These are phyloP conservation scores for Oxyscelio sp. DNA, from an alignment of 2,888 invertebrate species.

Conservation along the genomic window DNA sequence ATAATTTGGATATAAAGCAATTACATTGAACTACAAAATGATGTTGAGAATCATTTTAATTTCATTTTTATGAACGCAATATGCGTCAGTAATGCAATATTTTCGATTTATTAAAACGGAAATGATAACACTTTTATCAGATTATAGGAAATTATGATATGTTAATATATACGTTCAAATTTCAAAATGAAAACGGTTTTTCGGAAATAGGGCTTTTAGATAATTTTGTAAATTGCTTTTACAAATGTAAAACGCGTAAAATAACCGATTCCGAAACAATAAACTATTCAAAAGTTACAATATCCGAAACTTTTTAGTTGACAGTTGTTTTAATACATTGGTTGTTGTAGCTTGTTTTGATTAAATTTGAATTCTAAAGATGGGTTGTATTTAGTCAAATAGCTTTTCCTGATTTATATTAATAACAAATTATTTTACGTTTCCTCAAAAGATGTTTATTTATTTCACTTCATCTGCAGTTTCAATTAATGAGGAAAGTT, in stretches of 20 bases:
- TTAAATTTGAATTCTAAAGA: not conserved
- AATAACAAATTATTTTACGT: not conserved
- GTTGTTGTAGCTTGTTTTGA: not conserved
- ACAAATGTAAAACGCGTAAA: not conserved
- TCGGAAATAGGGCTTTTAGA: not conserved
- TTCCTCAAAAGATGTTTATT: constrained; percentile 17
- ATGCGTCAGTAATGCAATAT: not conserved
- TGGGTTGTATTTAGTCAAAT: constrained; percentile 6
- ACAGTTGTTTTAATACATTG: not conserved
- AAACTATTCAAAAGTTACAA: not conserved
- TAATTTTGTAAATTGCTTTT: constrained; percentile 2
- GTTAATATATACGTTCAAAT: not conserved
- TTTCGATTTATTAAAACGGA: constrained; percentile 3
- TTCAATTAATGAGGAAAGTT: constrained; percentile 33
- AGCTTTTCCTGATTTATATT: not conserved
- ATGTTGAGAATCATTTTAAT: constrained; percentile 1
- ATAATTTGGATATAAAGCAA: not conserved
- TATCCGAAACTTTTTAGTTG: not conserved
- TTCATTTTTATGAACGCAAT: not conserved
- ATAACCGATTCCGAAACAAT: not conserved
- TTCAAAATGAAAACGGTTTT: not conserved
- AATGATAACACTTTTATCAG: not conserved
- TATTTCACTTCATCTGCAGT: constrained; percentile 5
- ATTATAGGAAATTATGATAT: not conserved
- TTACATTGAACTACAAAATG: not conserved